These are phyloP conservation scores for Protophormia terraenovae DNA, from an alignment of 2,888 invertebrate species.

Conservation along the genomic window DNA sequence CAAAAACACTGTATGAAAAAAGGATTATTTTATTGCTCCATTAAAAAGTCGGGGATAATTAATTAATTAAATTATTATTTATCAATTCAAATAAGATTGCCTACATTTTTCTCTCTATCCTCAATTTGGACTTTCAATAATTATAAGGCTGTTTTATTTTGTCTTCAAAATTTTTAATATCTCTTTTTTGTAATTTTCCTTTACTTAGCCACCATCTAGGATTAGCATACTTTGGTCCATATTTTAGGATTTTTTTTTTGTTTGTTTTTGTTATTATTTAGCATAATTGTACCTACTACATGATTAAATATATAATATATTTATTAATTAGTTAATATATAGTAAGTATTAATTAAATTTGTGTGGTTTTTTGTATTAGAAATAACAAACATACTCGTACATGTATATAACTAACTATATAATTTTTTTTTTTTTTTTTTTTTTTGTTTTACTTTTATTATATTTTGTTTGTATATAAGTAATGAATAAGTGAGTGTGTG, in stretches of 20 bases:
- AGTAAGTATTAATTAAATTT: background rate
- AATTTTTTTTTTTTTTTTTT: too few species aligned
- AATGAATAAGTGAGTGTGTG: background rate
- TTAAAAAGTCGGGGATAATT: background rate
- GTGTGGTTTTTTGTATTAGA: background rate
- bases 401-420: slow-evolving; percentile 29
- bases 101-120: background rate
- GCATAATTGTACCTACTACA: slow-evolving; percentile 28
- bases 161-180: background rate
- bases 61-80: too few species aligned
- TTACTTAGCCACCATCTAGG: slow-evolving; percentile 25
- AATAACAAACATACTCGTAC: slow-evolving; percentile 53
- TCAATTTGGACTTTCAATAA: slow-evolving; percentile 4
- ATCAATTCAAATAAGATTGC: background rate
- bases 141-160: slow-evolving; percentile 14
- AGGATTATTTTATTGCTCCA: background rate
- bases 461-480: slow-evolving; percentile 27
- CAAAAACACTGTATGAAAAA: background rate
- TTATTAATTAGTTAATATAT: background rate
- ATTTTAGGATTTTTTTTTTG: slow-evolving; percentile 55
- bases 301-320: slow-evolving; percentile 25
- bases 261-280: too few species aligned
- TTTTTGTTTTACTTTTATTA: too few species aligned
- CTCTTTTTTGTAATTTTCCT: background rate
- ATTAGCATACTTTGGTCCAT: slow-evolving; percentile 61